phyloP scores from a whole-genome alignment of 2,797 vertebrate species.

The Sebastiscus albofasciatus region DNA sequence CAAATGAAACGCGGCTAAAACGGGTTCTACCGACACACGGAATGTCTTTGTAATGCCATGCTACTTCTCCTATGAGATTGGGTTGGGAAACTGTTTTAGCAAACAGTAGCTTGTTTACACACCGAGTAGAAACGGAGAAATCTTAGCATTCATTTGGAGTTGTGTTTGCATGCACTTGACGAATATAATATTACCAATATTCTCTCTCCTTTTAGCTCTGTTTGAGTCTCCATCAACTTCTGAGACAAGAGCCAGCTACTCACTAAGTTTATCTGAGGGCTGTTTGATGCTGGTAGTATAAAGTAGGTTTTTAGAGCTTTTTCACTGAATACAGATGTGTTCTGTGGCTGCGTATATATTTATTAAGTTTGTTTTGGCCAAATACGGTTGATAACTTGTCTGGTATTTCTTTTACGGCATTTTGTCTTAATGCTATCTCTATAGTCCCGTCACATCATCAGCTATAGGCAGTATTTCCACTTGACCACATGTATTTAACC shows the following conservation, averaged over 20 bases:
- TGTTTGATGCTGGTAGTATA: too few species aligned
- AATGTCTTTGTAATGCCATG: too few species aligned
- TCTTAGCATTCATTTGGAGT: not conserved
- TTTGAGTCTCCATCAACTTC: not conserved
- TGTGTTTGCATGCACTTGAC: not conserved
- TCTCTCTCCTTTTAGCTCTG: not conserved
- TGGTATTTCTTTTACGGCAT: not conserved
- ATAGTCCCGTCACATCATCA: not conserved
- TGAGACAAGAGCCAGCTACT: too few species aligned
- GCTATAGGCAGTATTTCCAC: not conserved
- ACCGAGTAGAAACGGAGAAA: not conserved
- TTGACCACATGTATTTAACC: constrained; percentile 1
- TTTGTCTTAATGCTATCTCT: not conserved
- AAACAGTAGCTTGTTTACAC: not conserved
- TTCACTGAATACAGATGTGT: not conserved
- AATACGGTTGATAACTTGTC: not conserved
- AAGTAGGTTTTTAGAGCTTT: not conserved
- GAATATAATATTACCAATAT: not conserved
- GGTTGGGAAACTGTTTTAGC: not conserved
- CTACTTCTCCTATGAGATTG: too few species aligned
- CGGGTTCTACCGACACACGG: too few species aligned
- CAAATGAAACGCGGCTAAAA: too few species aligned
- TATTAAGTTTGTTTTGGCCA: not conserved
- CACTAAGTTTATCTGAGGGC: not conserved
- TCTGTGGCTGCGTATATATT: not conserved